A percentile compares a stretch with the other conserved stretches of the same genome.
These are phyloP conservation scores for Opisthograptis luteolata DNA, from an alignment of 2,888 invertebrate species.

Conservation along the genomic window DNA sequence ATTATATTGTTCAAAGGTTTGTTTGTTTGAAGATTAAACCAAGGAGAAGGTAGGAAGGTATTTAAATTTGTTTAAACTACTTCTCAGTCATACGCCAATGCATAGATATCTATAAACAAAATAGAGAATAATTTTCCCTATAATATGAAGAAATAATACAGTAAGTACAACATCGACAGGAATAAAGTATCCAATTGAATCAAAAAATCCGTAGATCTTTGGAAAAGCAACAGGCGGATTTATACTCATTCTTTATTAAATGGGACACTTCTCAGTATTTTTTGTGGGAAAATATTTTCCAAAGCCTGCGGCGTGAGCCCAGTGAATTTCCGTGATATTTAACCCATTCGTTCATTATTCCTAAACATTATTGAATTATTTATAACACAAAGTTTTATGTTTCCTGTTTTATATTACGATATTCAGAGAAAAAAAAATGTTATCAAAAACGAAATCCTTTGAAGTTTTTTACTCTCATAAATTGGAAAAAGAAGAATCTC, in stretches of 20 bases:
- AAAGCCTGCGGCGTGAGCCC: slow-evolving; percentile 11
- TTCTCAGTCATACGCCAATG: too few relatives aligned
- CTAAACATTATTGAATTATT: slow-evolving; percentile 32
- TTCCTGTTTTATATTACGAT: slow-evolving; percentile 11
- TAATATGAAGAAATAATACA: background rate
- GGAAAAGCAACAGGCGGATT: slow-evolving; percentile 21
- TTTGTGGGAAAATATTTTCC: slow-evolving; percentile 24
- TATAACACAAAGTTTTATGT: slow-evolving; percentile 15
- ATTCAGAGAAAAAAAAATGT: background rate
- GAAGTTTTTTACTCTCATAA: slow-evolving; percentile 11
- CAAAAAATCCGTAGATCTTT: slow-evolving; percentile 26
- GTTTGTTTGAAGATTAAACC: background rate
- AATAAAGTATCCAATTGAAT: slow-evolving; percentile 25
- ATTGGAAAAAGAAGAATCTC: slow-evolving; percentile 13
- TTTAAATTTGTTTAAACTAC: too few relatives aligned
- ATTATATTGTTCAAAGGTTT: background rate
- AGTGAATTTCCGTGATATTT: slow-evolving; percentile 28
- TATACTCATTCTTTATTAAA: slow-evolving; percentile 22
- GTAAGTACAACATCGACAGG: slow-evolving; percentile 20
- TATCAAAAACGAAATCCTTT: slow-evolving; percentile 7
- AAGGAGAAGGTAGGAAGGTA: too few relatives aligned
- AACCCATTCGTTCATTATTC: slow-evolving; percentile 34
- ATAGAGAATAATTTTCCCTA: too few relatives aligned
- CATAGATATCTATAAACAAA: background rate
- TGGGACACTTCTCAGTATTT: slow-evolving; percentile 21